A percentile compares a stretch with the other conserved stretches of the same genome.
Evolutionary conservation across 1,140 invertebrate species (phyloP).

Genomic region (Fragariocoptes setiger): DNA sequence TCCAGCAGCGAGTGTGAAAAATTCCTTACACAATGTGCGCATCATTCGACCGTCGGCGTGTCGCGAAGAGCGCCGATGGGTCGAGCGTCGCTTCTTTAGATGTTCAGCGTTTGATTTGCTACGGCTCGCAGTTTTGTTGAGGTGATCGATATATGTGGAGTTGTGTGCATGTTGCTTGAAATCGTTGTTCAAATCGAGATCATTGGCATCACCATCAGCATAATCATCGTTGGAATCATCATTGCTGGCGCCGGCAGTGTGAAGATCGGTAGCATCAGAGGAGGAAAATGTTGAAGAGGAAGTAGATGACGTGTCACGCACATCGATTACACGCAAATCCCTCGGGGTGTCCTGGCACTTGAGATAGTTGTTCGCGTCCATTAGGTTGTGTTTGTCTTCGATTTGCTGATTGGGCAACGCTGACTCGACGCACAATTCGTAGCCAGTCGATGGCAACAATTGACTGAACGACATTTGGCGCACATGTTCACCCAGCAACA

Average conservation of each 20-base stretch:
- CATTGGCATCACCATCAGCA: too few species aligned
- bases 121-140: background rate
- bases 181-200: background rate
- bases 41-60: background rate
- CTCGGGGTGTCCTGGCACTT: background rate
- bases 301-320: too few species aligned
- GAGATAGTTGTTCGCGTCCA: background rate
- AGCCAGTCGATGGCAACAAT: background rate
- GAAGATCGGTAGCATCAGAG: background rate
- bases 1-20: too few species aligned
- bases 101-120: background rate
- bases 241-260: background rate
- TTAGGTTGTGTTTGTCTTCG: background rate
- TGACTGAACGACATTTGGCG: background rate
- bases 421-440: background rate
- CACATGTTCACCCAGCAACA: background rate
- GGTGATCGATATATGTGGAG: background rate
- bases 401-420: background rate
- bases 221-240: too few species aligned
- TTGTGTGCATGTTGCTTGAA: background rate
- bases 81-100: background rate
- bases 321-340: background rate
- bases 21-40: too few species aligned
- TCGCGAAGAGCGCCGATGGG: background rate
- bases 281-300: background rate